Evolutionary conservation across 2,888 invertebrate genomes (phyloP).

Genomic region (Gastrophysa polygoni): DNA sequence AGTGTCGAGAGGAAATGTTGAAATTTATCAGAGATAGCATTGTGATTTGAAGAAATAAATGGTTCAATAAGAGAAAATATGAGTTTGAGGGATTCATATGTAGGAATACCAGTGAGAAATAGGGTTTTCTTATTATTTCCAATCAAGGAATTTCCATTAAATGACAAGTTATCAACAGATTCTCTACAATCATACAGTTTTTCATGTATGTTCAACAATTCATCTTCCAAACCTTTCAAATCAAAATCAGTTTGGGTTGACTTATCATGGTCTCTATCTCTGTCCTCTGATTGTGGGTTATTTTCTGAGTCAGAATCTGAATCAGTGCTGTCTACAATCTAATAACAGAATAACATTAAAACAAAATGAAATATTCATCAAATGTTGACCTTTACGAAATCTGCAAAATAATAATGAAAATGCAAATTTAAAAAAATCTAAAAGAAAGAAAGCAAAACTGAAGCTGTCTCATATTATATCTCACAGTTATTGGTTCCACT

Average conservation of each 20-base stretch:
- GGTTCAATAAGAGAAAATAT: background rate
- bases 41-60: background rate
- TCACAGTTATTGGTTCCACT: background rate
- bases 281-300: background rate
- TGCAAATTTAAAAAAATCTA: too few species aligned
- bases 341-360: background rate
- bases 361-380: background rate
- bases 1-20: background rate
- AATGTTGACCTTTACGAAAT: background rate
- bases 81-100: background rate
- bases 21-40: background rate
- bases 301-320: background rate
- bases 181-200: too few species aligned
- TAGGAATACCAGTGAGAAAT: background rate
- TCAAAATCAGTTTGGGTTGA: background rate
- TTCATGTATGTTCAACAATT: background rate
- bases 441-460: background rate
- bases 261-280: background rate
- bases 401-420: background rate
- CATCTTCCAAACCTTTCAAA: background rate
- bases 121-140: background rate
- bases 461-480: background rate
- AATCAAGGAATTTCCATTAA: background rate
- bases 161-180: too few species aligned
- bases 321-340: background rate